These are phyloP conservation scores for Embiotoca jacksoni DNA, from an alignment of 2,113 vertebrate genomes.

Conservation along the genomic window DNA sequence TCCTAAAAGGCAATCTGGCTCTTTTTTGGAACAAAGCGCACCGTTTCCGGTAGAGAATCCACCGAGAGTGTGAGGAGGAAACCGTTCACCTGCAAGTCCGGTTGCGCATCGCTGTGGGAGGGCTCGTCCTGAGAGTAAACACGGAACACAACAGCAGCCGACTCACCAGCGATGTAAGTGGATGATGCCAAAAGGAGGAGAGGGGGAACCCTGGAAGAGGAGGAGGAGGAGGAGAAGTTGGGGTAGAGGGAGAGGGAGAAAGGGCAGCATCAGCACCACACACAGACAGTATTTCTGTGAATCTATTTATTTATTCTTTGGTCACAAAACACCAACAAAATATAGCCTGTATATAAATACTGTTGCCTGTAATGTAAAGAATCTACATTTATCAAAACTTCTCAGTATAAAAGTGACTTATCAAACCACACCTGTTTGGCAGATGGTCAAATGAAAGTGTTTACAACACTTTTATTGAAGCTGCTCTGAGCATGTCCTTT, in stretches of 20 bases:
- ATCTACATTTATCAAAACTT: too few relatives aligned
- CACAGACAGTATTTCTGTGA: not conserved
- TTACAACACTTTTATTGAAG: not conserved
- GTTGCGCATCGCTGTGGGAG: conserved; percentile 51
- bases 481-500: not conserved
- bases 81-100: conserved; percentile 65
- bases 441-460: not conserved
- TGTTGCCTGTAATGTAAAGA: too few relatives aligned
- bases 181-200: conserved; percentile 16
- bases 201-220: not conserved
- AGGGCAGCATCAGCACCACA: conserved; percentile 37
- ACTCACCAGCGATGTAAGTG: conserved; percentile 3
- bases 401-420: too few relatives aligned
- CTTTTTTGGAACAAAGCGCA: not conserved
- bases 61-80: not conserved
- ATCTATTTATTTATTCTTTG: not conserved
- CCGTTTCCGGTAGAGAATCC: not conserved
- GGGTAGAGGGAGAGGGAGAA: conserved; percentile 5
- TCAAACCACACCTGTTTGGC: too few relatives aligned
- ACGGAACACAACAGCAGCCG: conserved; percentile 12
- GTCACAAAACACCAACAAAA: not conserved
- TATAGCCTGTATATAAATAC: too few relatives aligned
- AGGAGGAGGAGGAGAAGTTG: not conserved
- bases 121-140: conserved; percentile 34
- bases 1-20: conserved; percentile 20